These are phyloP conservation scores for Drosophila parthenogenetica DNA, from an alignment of 2,888 invertebrate genomes.

Conservation along the genomic window DNA sequence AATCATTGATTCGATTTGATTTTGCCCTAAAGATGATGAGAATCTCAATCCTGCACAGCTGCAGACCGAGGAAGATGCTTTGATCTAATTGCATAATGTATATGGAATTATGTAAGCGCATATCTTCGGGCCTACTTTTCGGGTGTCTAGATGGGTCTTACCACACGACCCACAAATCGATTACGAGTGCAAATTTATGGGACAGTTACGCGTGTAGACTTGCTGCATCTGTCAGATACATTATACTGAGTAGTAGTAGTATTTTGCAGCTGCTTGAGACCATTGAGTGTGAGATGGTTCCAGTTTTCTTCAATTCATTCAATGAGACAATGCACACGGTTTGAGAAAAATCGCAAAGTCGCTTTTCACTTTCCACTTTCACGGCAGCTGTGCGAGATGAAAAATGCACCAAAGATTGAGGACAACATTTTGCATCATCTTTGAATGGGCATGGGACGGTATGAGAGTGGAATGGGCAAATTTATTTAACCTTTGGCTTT, in stretches of 20 bases:
- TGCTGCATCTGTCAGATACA: conserved; percentile 40
- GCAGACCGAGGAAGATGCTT: conserved; percentile 30
- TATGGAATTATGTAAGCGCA: conserved; percentile 52
- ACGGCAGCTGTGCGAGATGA: conserved; percentile 44
- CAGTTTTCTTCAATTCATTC: conserved; percentile 22
- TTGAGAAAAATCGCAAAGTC: conserved; percentile 50
- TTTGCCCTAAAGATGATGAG: conserved; percentile 31
- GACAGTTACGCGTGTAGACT: conserved; percentile 50
- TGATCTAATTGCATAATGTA: conserved; percentile 71
- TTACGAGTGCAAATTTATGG: conserved; percentile 72
- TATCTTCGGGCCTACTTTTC: conserved; percentile 9
- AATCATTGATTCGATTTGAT: conserved; percentile 63
- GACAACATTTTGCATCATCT: conserved; percentile 58
- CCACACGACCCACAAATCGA: conserved; percentile 44
- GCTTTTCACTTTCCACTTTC: conserved; percentile 45
- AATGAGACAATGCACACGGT: conserved; percentile 42
- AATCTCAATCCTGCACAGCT: conserved; percentile 42
- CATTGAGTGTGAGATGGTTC: conserved; percentile 14
- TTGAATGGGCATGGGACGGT: conserved; percentile 14
- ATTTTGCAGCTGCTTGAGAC: conserved; percentile 40
- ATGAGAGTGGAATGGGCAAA: not conserved
- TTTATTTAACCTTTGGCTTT: conserved; percentile 51
- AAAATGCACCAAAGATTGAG: conserved; percentile 22
- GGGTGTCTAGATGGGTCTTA: conserved; percentile 21
- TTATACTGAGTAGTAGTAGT: conserved; percentile 2